These are phyloP conservation scores for Pinna nobilis DNA, from an alignment of 1,140 invertebrate species.

Conservation along the genomic window DNA sequence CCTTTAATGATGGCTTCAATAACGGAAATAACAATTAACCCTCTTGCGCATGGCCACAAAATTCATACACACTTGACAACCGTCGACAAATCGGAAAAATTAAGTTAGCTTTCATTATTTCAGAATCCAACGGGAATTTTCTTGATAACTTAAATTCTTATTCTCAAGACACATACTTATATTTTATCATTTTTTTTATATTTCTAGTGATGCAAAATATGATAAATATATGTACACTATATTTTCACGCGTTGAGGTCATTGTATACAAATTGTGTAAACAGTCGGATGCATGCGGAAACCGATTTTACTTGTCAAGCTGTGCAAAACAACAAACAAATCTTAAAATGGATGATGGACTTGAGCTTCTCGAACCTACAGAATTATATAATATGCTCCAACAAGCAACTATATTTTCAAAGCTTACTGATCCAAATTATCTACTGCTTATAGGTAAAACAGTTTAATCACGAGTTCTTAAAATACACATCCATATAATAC, in stretches of 20 bases:
- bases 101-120: too few relatives aligned
- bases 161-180: too few relatives aligned
- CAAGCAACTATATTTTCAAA: conserved; percentile 64
- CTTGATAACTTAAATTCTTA: too few relatives aligned
- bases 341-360: conserved; percentile 52
- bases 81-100: too few relatives aligned
- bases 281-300: conserved; percentile 28
- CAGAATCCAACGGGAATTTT: too few relatives aligned
- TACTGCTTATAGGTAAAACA: conserved; percentile 71
- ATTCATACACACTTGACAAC: conserved; percentile 64
- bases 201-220: too few relatives aligned
- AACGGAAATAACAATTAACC: conserved; percentile 30
- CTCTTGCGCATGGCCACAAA: neutral
- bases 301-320: conserved; percentile 9
- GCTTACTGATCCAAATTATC: conserved; percentile 71
- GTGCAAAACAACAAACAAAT: conserved; percentile 1
- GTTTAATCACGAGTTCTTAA: too few relatives aligned
- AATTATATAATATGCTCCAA: conserved; percentile 72
- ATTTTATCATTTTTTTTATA: too few relatives aligned
- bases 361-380: conserved; percentile 64
- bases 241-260: too few relatives aligned
- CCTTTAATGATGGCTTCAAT: conserved; percentile 37
- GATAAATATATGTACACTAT: too few relatives aligned
- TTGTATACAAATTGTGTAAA: conserved; percentile 53
- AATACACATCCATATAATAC: too few relatives aligned